Conservation (phyloP, 2,797 vertebrate species). For the Iguana delicatissima region DNA sequence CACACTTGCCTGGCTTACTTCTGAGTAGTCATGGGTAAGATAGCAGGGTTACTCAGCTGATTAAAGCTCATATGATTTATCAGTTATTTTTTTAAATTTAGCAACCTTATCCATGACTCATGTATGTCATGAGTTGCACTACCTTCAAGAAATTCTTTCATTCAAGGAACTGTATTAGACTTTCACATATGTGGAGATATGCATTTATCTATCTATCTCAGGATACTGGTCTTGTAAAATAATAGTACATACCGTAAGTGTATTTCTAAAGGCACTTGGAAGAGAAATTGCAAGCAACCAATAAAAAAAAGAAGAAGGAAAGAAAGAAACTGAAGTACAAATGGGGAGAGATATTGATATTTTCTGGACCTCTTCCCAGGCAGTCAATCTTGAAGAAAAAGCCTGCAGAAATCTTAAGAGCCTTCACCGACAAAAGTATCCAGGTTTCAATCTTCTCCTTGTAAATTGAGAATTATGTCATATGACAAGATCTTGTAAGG, state of each 20-base stretch:
- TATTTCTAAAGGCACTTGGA: conserved; percentile 22
- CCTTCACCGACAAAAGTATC: conserved; percentile 8
- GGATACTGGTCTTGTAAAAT: conserved; percentile 18
- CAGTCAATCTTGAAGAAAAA: conserved; percentile 16
- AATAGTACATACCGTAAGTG: neutral
- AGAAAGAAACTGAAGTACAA: conserved; percentile 13
- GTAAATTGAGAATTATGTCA: conserved; percentile 38
- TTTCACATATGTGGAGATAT: no score
- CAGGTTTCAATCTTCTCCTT: conserved; percentile 15
- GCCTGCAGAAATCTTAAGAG: conserved; percentile 5
- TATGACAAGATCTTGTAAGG: conserved; percentile 26
- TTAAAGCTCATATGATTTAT: neutral
- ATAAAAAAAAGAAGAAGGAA: neutral
- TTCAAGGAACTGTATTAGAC: neutral
- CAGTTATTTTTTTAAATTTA: neutral
- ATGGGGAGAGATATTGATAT: conserved; percentile 28
- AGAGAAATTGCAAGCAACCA: conserved; percentile 23
- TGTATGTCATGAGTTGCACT: neutral
- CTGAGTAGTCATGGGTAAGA: neutral
- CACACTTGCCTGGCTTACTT: neutral
- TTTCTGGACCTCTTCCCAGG: conserved; percentile 32
- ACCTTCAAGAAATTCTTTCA: neutral
- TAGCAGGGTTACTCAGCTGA: neutral
- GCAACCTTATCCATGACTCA: neutral
- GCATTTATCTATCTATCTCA: neutral